A percentile compares a stretch with the other conserved stretches of the same genome.
Evolutionary conservation across 2,888 invertebrate species (phyloP).

Genomic region (Dysmachus trigonus): DNA sequence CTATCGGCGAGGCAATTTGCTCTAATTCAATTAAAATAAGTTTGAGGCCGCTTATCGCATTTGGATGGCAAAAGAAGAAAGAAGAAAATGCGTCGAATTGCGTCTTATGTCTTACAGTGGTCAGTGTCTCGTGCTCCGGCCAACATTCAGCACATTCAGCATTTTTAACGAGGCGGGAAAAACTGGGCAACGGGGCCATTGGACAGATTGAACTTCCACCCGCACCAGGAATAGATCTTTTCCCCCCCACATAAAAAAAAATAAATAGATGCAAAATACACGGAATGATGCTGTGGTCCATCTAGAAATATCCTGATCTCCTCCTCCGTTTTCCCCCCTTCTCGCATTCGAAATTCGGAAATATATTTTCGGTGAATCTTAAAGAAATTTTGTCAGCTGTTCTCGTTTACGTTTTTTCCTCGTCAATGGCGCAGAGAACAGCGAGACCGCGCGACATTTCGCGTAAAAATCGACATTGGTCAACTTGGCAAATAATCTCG

Average conservation of each 20-base stretch:
- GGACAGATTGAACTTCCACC: constrained; percentile 7
- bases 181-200: neutral
- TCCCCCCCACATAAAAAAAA: neutral
- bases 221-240: neutral
- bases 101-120: neutral
- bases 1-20: neutral
- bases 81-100: neutral
- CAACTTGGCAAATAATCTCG: neutral
- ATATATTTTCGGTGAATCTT: neutral
- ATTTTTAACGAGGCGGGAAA: neutral
- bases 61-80: neutral
- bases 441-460: neutral
- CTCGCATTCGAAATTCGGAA: neutral
- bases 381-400: neutral
- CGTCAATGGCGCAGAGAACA: neutral
- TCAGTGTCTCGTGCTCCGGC: neutral
- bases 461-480: neutral
- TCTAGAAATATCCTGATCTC: neutral
- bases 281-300: neutral
- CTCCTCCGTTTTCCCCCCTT: neutral
- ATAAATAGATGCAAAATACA: neutral
- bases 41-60: neutral
- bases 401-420: neutral
- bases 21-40: neutral
- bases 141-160: neutral